Percentiles rank a stretch among this genome's conserved stretches.
These are phyloP conservation scores for Myotis vivesi DNA, from an alignment of 2,797 vertebrate species.

Conservation along the genomic window DNA sequence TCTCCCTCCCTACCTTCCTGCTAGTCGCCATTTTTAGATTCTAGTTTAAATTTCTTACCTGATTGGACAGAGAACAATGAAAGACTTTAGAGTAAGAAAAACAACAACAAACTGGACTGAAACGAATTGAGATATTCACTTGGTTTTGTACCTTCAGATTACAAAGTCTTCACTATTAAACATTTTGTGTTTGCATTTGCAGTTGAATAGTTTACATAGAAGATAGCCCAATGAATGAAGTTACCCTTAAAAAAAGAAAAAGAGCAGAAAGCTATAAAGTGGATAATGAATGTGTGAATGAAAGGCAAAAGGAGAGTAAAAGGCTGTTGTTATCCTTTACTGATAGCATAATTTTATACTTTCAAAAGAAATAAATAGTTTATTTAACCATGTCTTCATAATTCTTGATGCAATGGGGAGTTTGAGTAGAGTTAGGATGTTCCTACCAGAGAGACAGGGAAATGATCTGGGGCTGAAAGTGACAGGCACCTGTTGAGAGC, in stretches of 20 bases:
- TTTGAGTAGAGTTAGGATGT: background rate
- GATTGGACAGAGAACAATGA: background rate
- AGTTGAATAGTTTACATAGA: slow-evolving; percentile 34
- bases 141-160: background rate
- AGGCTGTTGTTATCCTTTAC: background rate
- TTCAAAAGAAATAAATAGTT: slow-evolving; percentile 7
- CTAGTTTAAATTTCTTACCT: slow-evolving; percentile 16
- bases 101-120: background rate
- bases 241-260: background rate
- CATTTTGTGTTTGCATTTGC: background rate
- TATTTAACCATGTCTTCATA: background rate
- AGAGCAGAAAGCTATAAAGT: background rate
- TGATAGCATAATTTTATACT: background rate
- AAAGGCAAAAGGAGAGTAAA: background rate
- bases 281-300: background rate
- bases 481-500: background rate
- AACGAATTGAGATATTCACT: background rate
- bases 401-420: background rate
- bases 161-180: slow-evolving; percentile 5
- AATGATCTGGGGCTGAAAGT: background rate
- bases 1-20: too few species aligned
- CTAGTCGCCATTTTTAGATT: too few species aligned
- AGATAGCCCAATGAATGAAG: background rate
- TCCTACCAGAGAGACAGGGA: background rate
- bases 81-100: background rate